Evolutionary conservation across 2,888 invertebrate genomes (phyloP).

Genomic region (Caenorhabditis parvicauda): DNA sequence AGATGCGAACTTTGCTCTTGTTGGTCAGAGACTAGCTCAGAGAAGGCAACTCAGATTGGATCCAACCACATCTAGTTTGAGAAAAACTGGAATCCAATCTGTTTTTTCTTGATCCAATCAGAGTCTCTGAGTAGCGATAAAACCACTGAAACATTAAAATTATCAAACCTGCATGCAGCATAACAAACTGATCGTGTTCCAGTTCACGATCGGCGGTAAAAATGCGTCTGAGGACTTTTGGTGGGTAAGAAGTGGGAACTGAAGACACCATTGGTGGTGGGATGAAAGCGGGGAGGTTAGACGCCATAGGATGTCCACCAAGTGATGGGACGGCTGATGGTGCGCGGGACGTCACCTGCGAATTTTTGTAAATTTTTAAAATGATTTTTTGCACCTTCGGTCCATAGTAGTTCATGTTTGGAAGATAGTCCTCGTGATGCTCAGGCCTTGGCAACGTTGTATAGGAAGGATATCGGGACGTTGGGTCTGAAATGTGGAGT

Average conservation of each 20-base stretch:
- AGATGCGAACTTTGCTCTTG: too few species aligned
- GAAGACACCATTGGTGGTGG: slow-evolving; percentile 2
- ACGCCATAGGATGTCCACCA: slow-evolving; percentile 9
- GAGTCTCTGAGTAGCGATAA: too few species aligned
- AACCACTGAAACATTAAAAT: too few species aligned
- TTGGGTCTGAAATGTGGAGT: too few species aligned
- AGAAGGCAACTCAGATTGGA: too few species aligned
- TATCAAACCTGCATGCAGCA: slow-evolving; percentile 15
- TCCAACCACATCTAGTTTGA: too few species aligned
- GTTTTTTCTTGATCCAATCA: too few species aligned
- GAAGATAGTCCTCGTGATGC: neutral
- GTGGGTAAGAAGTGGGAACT: slow-evolving; percentile 9
- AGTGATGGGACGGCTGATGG: slow-evolving; percentile 26
- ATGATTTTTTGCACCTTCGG: too few species aligned
- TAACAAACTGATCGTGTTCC: slow-evolving; percentile 19
- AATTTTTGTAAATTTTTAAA: too few species aligned
- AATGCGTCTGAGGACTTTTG: slow-evolving; percentile 10
- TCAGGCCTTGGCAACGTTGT: slow-evolving; percentile 14
- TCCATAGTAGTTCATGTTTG: neutral
- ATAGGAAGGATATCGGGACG: slow-evolving; percentile 15
- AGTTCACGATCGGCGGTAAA: slow-evolving; percentile 20
- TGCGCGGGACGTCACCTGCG: slow-evolving; percentile 11
- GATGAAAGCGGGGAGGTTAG: neutral
- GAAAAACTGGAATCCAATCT: too few species aligned
- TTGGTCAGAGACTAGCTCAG: too few species aligned